Evolutionary conservation across 2,888 invertebrate genomes (phyloP).

Genomic region (Bellardia bayeri): DNA sequence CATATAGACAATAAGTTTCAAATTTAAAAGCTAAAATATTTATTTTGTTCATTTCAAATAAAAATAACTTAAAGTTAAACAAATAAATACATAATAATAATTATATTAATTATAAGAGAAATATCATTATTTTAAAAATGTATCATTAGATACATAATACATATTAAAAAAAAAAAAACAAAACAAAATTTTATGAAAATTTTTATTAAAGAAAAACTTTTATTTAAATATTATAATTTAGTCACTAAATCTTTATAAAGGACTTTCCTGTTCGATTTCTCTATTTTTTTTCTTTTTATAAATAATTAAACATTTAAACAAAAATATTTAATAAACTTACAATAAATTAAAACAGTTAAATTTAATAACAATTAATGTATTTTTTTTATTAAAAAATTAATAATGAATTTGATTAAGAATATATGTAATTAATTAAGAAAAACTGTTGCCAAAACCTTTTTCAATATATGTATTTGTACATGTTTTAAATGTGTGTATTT

Average conservation of each 20-base stretch:
- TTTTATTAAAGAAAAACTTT: slow-evolving; percentile 5
- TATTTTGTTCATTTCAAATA: slow-evolving; percentile 31
- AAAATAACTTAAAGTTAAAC: slow-evolving; percentile 71
- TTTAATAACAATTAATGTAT: slow-evolving; percentile 57
- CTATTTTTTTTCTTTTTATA: neutral
- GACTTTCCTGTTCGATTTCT: slow-evolving; percentile 26
- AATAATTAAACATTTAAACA: slow-evolving; percentile 73
- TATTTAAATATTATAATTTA: slow-evolving; percentile 1
- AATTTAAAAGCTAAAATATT: slow-evolving; percentile 46
- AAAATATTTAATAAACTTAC: slow-evolving; percentile 78
- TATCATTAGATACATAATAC: slow-evolving; percentile 66
- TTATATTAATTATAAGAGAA: slow-evolving; percentile 73
- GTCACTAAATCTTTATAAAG: slow-evolving; percentile 1
- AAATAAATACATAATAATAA: slow-evolving; percentile 76
- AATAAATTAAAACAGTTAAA: slow-evolving; percentile 65
- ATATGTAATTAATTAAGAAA: slow-evolving; percentile 55
- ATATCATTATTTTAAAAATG: slow-evolving; percentile 39
- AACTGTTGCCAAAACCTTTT: slow-evolving; percentile 63
- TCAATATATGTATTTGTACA: slow-evolving; percentile 54
- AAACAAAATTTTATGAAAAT: slow-evolving; percentile 16
- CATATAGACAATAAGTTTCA: slow-evolving; percentile 11
- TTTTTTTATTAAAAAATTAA: slow-evolving; percentile 50
- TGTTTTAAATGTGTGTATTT: slow-evolving; percentile 63
- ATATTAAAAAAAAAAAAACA: neutral
- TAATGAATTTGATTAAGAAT: slow-evolving; percentile 40